Conservation (phyloP, 2,797 vertebrate genomes). For the Tadarida brasiliensis region DNA sequence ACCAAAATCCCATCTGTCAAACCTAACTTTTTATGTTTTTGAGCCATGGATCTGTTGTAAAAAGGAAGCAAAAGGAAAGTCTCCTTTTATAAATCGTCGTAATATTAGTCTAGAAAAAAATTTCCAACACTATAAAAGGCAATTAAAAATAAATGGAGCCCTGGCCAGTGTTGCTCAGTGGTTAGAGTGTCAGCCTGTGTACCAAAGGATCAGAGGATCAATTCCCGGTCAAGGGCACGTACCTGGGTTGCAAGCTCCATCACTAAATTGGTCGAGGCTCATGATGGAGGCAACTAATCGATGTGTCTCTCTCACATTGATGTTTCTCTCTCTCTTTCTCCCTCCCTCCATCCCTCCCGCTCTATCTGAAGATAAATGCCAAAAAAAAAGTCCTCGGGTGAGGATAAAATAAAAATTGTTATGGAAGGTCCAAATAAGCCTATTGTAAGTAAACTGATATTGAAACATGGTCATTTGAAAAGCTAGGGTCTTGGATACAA, state of each 20-base stretch:
- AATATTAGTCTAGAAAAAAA: background rate
- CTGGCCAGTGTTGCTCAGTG: too few relatives aligned
- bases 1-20: background rate
- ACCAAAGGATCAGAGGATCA: too few relatives aligned
- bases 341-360: too few relatives aligned
- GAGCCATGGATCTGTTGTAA: conserved; percentile 5
- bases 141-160: background rate
- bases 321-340: too few relatives aligned
- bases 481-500: background rate
- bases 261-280: too few relatives aligned
- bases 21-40: background rate
- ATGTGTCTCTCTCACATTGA: too few relatives aligned
- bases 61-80: background rate
- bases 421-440: background rate
- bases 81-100: conserved; percentile 13
- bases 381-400: too few relatives aligned
- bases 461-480: background rate
- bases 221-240: too few relatives aligned
- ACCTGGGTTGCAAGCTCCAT: too few relatives aligned
- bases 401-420: background rate
- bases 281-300: too few relatives aligned
- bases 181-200: too few relatives aligned
- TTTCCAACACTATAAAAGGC: background rate
- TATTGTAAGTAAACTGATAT: conserved; percentile 10
- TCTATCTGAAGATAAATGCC: too few relatives aligned